Percentiles rank a stretch among this genome's conserved stretches.
Evolutionary conservation across 2,113 vertebrate species (phyloP).

Genomic region (Motacilla tschutschensis): DNA sequence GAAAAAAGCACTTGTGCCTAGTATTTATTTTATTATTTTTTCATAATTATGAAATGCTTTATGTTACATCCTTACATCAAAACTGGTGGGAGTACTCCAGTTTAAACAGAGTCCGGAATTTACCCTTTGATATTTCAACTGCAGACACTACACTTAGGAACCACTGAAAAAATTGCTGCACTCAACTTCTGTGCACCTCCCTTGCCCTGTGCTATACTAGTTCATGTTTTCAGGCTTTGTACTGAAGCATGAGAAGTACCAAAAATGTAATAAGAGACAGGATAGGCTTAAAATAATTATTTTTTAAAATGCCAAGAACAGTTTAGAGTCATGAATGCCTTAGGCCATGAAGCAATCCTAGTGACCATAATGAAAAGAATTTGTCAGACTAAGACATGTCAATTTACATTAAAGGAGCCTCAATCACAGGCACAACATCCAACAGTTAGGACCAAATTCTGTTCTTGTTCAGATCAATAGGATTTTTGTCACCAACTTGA

Average conservation of each 20-base stretch:
- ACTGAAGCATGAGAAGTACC: neutral
- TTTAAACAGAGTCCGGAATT: neutral
- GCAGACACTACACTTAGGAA: neutral
- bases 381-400: slow-evolving; percentile 2
- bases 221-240: neutral
- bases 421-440: neutral
- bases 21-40: neutral
- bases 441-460: neutral
- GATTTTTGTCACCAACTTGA: neutral
- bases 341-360: slow-evolving; percentile 13
- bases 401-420: slow-evolving; percentile 21
- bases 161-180: neutral
- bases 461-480: neutral
- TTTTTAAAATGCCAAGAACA: slow-evolving; percentile 5
- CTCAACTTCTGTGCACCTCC: neutral
- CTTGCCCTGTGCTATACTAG: neutral
- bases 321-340: slow-evolving; percentile 1
- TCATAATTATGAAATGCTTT: neutral
- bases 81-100: neutral
- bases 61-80: neutral
- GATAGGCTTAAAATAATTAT: slow-evolving; percentile 1
- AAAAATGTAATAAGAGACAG: neutral
- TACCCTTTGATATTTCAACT: neutral
- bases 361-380: slow-evolving; percentile 39
- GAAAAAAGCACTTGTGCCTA: neutral